Percentiles rank a stretch among this genome's conserved stretches.
Conservation (phyloP, 2,888 invertebrate genomes). For the Hoplodrina ambigua region DNA sequence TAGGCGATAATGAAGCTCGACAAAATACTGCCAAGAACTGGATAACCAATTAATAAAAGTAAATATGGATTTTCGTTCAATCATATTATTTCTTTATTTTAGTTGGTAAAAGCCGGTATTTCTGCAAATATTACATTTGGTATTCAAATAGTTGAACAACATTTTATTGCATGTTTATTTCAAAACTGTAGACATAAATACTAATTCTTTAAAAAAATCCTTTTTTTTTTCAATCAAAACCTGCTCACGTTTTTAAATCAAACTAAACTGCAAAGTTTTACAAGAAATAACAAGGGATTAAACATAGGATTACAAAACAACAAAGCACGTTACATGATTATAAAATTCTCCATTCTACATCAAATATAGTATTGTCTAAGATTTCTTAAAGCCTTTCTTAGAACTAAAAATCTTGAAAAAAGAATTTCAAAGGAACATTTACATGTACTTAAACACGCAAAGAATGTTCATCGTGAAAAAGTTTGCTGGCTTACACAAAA, state of each 20-base stretch:
- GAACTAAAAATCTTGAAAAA: constrained; percentile 17
- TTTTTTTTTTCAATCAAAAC: background rate
- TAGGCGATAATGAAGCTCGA: constrained; percentile 13
- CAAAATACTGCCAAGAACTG: background rate
- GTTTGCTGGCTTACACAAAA: background rate
- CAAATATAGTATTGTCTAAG: constrained; percentile 15
- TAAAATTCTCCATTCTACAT: constrained; percentile 2
- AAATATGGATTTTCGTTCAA: background rate
- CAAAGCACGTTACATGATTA: background rate
- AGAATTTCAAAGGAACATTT: constrained; percentile 17
- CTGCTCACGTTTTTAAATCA: background rate
- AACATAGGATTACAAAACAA: background rate
- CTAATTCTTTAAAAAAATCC: no score
- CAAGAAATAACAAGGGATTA: background rate
- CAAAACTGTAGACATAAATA: no score
- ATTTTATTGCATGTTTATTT: no score
- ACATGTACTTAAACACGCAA: background rate
- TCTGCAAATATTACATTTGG: background rate
- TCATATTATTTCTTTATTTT: background rate
- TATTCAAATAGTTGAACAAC: background rate
- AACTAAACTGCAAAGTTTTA: background rate
- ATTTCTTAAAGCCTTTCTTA: constrained; percentile 9
- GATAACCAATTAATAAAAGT: background rate
- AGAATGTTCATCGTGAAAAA: constrained; percentile 5
- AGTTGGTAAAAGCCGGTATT: background rate